Base-by-base conservation (phyloP, 1,140 invertebrate species). In the Hypothenemus hampei region DNA sequence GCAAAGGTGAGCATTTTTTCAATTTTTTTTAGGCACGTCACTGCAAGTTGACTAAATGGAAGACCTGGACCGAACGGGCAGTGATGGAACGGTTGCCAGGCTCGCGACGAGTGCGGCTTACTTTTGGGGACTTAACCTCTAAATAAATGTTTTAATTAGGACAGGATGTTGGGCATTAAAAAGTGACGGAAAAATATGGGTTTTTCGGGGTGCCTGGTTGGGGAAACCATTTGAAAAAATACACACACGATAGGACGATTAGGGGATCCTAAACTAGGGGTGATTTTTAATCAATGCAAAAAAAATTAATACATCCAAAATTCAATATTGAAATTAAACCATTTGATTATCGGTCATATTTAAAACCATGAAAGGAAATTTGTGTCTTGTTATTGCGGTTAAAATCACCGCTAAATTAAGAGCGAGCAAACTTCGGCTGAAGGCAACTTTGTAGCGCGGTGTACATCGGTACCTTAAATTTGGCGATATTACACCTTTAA, bases 61-160 rank as follows among this genome's bases (percentile, higher is more conserved):
- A 57, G 40, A 44, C 43, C 41, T 50, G 47, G 55, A 50, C 55
- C 55, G 55, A 57, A 45, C 55, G 55, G 55, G 47, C 55, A 51
- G 55, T 57, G 55, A 57, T 57, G 55, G 55, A 57, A 39, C 55
- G 55, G 31, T 51, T 51, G 46, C 55, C 47, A 45, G 19, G 46
- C 20, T 44, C 41, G 46, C 47, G 48, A 50, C 48, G 46, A 57
- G 55, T 56, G 46, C 47, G 55, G 48, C 55, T 57, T 57, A 50
- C 48, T 50, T 50, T 56, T 51, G 47, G 40, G 55, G 55, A 47
- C 55, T 57, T 57, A 57, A 57, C 55, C 55, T 57, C 48, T 36
- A 57, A 57, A 57, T 57, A 57, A 57, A 57, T 50, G 55, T 57
- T 57, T 57, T 51, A 57, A 57, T 57, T 57, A 57, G 53, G 53